These are phyloP conservation scores for Empis stercorea DNA, from an alignment of 2,888 invertebrate genomes.

Conservation along the genomic window DNA sequence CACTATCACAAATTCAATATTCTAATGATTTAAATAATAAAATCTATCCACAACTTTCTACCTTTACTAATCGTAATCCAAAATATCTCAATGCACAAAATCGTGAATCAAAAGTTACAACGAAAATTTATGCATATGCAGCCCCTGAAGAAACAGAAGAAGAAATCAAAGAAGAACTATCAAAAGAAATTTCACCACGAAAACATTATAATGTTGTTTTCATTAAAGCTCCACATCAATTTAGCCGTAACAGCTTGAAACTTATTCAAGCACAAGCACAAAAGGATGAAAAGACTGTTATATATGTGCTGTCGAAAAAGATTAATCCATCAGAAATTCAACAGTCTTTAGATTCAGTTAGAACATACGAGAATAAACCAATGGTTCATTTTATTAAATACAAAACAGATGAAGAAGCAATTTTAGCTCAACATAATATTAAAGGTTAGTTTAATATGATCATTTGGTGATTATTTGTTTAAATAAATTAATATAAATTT, in stretches of 20 bases:
- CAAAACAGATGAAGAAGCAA: conserved; percentile 32
- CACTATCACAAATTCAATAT: too few relatives aligned
- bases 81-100: too few relatives aligned
- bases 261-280: conserved; percentile 30
- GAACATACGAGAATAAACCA: conserved; percentile 29
- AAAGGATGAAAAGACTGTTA: conserved; percentile 35
- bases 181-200: conserved; percentile 20
- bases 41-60: too few relatives aligned
- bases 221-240: conserved; percentile 32
- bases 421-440: conserved; percentile 30
- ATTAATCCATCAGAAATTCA: conserved; percentile 27
- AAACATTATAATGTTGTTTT: conserved; percentile 35
- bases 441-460: conserved; percentile 17
- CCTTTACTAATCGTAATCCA: too few relatives aligned
- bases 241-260: background rate
- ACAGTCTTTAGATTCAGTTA: conserved; percentile 51
- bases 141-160: background rate
- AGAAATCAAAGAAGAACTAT: background rate
- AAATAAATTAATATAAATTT: background rate
- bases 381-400: conserved; percentile 37
- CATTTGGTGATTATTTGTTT: background rate
- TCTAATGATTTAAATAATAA: too few relatives aligned
- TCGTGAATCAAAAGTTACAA: background rate
- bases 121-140: background rate
- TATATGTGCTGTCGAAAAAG: conserved; percentile 34